A percentile compares a stretch with the other conserved stretches of the same genome.
These are phyloP conservation scores for Eucera pruinosa DNA, from an alignment of 2,888 invertebrate species.

Conservation along the genomic window DNA sequence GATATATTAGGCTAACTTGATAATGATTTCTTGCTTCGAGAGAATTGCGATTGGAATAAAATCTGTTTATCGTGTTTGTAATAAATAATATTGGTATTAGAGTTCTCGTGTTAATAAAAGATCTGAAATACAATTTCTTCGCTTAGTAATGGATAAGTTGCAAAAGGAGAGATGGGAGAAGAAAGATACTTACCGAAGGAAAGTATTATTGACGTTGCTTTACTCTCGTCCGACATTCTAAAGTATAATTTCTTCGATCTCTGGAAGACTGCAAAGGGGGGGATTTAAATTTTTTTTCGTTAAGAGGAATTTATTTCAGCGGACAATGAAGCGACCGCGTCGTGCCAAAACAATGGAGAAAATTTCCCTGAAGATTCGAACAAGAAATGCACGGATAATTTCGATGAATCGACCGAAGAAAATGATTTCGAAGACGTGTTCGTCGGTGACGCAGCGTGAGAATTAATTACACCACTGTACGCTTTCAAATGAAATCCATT, in stretches of 20 bases:
- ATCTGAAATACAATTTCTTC: background rate
- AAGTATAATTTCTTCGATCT: background rate
- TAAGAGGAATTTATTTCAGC: background rate
- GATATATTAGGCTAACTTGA: too few relatives aligned
- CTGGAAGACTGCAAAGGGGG: fast-evolving
- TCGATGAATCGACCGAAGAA: too few relatives aligned
- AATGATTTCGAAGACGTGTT: background rate
- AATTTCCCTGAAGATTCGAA: background rate
- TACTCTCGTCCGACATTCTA: background rate
- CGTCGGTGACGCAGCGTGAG: background rate
- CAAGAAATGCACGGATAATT: background rate
- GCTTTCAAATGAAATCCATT: background rate
- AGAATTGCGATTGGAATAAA: too few relatives aligned
- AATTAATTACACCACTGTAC: background rate
- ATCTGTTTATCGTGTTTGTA: too few relatives aligned
- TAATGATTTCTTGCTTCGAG: too few relatives aligned
- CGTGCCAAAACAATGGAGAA: background rate
- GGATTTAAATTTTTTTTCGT: background rate
- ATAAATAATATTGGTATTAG: too few relatives aligned
- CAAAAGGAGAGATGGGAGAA: too few relatives aligned
- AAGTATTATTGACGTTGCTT: background rate
- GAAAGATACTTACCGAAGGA: background rate
- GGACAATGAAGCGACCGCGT: background rate
- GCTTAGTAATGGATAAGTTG: background rate
- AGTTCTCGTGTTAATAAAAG: too few relatives aligned